Conservation (phyloP, 2,797 vertebrate genomes). For the Microctenopoma lineatum region DNA sequence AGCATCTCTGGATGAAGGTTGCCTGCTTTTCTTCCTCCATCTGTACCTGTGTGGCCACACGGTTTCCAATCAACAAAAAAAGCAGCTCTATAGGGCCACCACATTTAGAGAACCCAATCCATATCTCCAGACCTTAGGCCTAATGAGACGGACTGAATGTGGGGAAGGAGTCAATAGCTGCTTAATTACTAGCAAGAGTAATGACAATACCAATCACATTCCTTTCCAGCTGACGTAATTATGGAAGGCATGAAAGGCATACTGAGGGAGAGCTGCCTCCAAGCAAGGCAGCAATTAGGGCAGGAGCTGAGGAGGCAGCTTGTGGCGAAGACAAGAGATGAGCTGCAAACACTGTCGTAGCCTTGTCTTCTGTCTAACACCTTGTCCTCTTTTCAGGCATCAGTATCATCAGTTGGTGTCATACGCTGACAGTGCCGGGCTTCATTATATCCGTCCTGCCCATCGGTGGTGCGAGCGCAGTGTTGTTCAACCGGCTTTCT, state of each 20-base stretch:
- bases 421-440: conserved; percentile 49
- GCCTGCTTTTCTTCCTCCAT: conserved; percentile 33
- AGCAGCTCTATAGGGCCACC: conserved; percentile 14
- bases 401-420: conserved; percentile 59
- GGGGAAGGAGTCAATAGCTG: conserved; percentile 70
- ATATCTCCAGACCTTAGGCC: conserved; percentile 69
- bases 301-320: conserved; percentile 65
- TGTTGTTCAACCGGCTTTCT: conserved; percentile 43
- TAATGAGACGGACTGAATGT: conserved; percentile 65
- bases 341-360: conserved; percentile 54
- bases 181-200: conserved; percentile 79
- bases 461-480: conserved; percentile 38
- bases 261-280: conserved; percentile 67
- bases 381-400: conserved; percentile 64
- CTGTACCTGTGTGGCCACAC: background rate
- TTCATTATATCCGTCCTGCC: conserved; percentile 64
- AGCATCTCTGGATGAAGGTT: conserved; percentile 31
- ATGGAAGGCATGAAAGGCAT: conserved; percentile 54
- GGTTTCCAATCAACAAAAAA: conserved; percentile 29
- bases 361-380: conserved; percentile 49
- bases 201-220: conserved; percentile 76
- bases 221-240: conserved; percentile 69
- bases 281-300: conserved; percentile 77
- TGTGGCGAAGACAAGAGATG: conserved; percentile 51
- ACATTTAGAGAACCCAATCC: conserved; percentile 52